Evolutionary conservation across 2,113 vertebrate species (phyloP), one percentile per base, ranked within the genome.

Genomic region (Vanacampus margaritifer): DNA sequence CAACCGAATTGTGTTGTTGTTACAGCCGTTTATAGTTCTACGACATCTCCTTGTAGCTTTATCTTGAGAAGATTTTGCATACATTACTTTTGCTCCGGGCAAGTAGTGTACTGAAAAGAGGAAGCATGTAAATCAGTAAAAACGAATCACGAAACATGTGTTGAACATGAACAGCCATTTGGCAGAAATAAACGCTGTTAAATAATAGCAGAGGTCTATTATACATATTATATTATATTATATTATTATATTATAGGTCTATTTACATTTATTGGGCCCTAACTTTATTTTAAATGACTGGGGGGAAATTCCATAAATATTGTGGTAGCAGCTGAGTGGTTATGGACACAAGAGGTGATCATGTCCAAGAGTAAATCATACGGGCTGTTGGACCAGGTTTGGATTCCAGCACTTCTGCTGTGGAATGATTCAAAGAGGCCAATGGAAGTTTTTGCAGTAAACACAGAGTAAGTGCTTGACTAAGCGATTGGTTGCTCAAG

Each of bases 261-360:
- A n/a, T n/a, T n/a, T n/a, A 32, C 28, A 32, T 32, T 32, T 32
- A 32, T 2, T 32, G 28, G 28, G 28, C 57, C 41, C 45, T 73
- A 45, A 67, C 62, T 70, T 71, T 69, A 43, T 51, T 5, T 43
- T 65, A 6, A 74, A 67, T 54, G 56, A 79, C 28, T 36, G 67
- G 46, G 79, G 79, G 78, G 68, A 75, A 78, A 81, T 71, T 86
- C 69, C 75, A 78, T 35, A 12, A 45, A 45, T 71, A 72, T 45
- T 43, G 53, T 48, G 17, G 53, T 74, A 53, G 41, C 45, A 46
- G 32, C 17, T 69, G 53, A 73, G 66, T 68, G 65, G 76, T 78
- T 61, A 71, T 41, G 37, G 58, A 35, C 17, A 60, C 32, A 67
- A 64, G 48, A 32, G 65, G 32, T 74, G 53, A 75, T 53, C 1